Base-by-base conservation (phyloP, 2,113 vertebrate species). In the Geococcyx californianus region DNA sequence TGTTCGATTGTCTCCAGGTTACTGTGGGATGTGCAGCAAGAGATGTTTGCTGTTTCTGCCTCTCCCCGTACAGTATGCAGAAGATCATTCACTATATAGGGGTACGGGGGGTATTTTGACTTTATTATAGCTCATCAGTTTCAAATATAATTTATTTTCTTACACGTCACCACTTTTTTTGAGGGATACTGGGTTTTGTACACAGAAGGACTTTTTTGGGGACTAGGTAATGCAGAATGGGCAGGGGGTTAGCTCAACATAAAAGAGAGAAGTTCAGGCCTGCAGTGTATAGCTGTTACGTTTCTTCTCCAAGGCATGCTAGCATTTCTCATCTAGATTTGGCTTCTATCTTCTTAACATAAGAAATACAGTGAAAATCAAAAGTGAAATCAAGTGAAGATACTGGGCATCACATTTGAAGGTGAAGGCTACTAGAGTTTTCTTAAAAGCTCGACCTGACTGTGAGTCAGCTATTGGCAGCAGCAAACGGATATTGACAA, bases 311-410 rank as follows among this genome's bases (percentile, higher is more conserved):
- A 84, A 72, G 59, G 66, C 45, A 68, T 33, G 8, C 33, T 80
- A 55, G 51, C 25, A 15, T 79, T 82, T 94, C 72, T 95, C 82
- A 73, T 45, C 75, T 91, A 60, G 33, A 38, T 90, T 12, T 3
- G 45, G 33, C 11, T 69, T 87, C 45, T 45, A 3, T 56, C 69
- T 70, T 90, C 90, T 90, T 93, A 69, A 36, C 19, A 42, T 85
- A 75, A 92, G 77, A 89, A 92, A 40, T 54, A 73, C 20, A 19
- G 42, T 88, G 84, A n/a, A n/a, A n/a, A n/a, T n/a, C 95, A 69
- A 66, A 91, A 87, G 24, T 84, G 16, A 93, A 93, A 93, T 75
- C 47, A 69, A 56, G 44, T 23, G 31, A 90, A 49, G 34, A 60
- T 28, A 31, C 45, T 87, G 33, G 44, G 45, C 56, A 93, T 59